Conservation (phyloP, 2,113 vertebrate genomes). For the Dicaeum eximium region DNA sequence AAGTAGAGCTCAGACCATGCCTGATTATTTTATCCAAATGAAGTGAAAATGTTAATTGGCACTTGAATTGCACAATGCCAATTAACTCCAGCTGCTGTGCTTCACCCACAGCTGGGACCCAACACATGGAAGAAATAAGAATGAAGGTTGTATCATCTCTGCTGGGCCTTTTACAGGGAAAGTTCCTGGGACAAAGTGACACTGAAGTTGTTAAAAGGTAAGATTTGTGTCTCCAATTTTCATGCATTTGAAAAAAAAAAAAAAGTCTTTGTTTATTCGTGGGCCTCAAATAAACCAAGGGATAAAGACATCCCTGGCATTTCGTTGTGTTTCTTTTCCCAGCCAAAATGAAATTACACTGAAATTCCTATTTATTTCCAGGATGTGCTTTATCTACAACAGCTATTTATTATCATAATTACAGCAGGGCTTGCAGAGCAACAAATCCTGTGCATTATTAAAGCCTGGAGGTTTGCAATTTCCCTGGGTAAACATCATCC, state of each 20-base stretch:
- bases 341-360: background rate
- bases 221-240: background rate
- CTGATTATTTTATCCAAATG: background rate
- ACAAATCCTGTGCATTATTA: background rate
- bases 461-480: background rate
- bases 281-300: background rate
- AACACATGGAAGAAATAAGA: background rate
- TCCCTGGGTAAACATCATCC: background rate
- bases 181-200: background rate
- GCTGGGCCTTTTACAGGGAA: fast-evolving
- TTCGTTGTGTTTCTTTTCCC: background rate
- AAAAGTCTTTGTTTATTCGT: background rate
- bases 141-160: background rate
- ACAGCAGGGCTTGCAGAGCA: background rate
- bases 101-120: background rate
- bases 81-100: background rate
- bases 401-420: constrained; percentile 10
- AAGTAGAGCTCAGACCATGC: fast-evolving
- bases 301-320: background rate
- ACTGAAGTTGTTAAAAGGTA: background rate
- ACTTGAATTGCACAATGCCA: background rate
- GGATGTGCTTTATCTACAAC: background rate
- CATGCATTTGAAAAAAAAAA: background rate
- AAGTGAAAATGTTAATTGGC: background rate
- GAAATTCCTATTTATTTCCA: background rate